Evolutionary conservation across 2,113 vertebrate species (phyloP).

Genomic region (Galeopterus variegatus): DNA sequence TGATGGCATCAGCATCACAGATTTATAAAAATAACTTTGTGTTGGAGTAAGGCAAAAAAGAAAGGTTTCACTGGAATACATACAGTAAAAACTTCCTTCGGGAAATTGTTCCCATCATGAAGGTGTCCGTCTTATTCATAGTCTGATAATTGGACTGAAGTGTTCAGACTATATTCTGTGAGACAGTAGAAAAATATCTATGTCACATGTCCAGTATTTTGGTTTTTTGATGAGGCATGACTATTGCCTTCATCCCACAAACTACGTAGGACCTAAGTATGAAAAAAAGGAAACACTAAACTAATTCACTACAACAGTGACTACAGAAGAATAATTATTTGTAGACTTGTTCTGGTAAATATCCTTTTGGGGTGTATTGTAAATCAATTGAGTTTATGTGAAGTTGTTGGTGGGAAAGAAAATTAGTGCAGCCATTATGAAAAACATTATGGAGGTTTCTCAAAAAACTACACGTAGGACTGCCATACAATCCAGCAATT

Average conservation of each 20-base stretch:
- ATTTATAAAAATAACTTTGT: conserved; percentile 6
- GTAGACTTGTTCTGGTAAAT: not conserved
- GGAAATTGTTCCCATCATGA: not conserved
- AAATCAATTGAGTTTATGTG: not conserved
- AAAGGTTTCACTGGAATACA: not conserved
- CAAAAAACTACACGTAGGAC: too few relatives aligned
- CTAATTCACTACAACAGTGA: not conserved
- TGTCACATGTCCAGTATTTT: not conserved
- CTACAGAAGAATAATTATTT: not conserved
- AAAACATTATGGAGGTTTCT: too few relatives aligned
- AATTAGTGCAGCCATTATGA: too few relatives aligned
- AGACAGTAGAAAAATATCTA: not conserved
- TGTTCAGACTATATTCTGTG: not conserved
- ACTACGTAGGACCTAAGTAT: not conserved
- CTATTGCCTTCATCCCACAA: not conserved
- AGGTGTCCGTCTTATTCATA: not conserved
- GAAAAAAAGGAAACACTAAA: not conserved
- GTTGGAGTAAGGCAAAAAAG: not conserved
- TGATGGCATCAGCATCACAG: not conserved
- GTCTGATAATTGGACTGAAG: not conserved
- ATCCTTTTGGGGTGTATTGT: not conserved
- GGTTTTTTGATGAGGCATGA: not conserved
- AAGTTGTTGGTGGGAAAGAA: not conserved
- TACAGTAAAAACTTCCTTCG: not conserved
- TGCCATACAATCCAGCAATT: too few relatives aligned